Conservation (phyloP, 2,113 vertebrate genomes). For the Aleadryas rufinucha region DNA sequence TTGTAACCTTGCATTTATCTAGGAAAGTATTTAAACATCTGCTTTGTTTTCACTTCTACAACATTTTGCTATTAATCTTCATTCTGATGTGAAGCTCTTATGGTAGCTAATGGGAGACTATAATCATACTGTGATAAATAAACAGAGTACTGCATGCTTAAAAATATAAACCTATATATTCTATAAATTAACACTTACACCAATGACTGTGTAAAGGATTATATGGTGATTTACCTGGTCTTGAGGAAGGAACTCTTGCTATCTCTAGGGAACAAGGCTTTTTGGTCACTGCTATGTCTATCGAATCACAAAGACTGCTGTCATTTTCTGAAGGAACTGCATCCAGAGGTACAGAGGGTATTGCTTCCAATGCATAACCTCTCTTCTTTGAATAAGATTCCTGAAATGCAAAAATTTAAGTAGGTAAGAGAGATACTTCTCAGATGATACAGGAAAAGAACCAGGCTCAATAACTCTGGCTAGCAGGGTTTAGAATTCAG, state of each 20-base stretch:
- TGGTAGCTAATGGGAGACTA: background rate
- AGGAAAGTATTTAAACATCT: background rate
- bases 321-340: conserved; percentile 87
- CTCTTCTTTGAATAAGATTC: conserved; percentile 83
- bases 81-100: background rate
- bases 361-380: conserved; percentile 78
- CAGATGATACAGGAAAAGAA: background rate
- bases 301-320: conserved; percentile 85
- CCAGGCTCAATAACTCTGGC: background rate
- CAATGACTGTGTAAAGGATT: background rate
- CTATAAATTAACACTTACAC: background rate
- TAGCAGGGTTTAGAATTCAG: background rate
- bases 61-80: background rate
- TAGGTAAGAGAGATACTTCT: conserved; percentile 5
- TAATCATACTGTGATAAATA: background rate
- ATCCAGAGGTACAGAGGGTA: conserved; percentile 86
- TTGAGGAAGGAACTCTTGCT: conserved; percentile 76
- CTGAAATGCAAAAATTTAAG: conserved; percentile 68
- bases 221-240: conserved; percentile 78
- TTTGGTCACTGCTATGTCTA: conserved; percentile 89
- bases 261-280: conserved; percentile 95
- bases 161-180: conserved; percentile 52
- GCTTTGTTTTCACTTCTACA: background rate
- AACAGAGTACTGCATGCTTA: conserved; percentile 55
- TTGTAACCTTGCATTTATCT: background rate